phyloP scores from a whole-genome alignment of 2,797 vertebrate genomes.

The Sternarchorhynchus goeldii region DNA sequence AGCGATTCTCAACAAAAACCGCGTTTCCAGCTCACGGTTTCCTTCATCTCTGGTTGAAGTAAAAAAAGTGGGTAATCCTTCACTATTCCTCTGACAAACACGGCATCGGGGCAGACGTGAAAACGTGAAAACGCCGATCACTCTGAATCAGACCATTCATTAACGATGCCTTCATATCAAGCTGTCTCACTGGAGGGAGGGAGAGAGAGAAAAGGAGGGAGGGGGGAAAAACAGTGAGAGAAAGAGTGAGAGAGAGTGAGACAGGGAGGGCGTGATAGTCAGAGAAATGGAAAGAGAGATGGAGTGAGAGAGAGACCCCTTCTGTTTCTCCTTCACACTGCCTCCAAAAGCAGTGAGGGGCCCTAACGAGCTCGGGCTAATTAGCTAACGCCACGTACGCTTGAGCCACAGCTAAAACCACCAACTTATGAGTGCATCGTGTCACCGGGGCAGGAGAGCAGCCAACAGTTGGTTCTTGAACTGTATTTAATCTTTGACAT shows the following conservation, averaged over 20 bases:
- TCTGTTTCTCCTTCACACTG: slow-evolving; percentile 21
- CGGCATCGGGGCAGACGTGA: neutral
- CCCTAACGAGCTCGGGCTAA: slow-evolving; percentile 45
- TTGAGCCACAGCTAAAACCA: neutral
- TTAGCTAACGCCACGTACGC: slow-evolving; percentile 30
- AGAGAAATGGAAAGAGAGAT: slow-evolving; percentile 10
- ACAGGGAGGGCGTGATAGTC: neutral
- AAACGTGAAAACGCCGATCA: slow-evolving; percentile 1
- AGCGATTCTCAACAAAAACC: slow-evolving; percentile 6
- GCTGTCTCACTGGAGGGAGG: slow-evolving; percentile 27
- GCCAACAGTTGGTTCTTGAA: slow-evolving; percentile 7
- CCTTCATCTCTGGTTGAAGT: slow-evolving; percentile 11
- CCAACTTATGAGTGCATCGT: slow-evolving; percentile 25
- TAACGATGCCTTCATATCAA: slow-evolving; percentile 45
- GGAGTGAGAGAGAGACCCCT: slow-evolving; percentile 19
- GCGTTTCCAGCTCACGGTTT: neutral
- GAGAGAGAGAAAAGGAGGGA: slow-evolving; percentile 19
- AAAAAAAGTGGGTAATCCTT: neutral
- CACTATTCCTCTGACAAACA: slow-evolving; percentile 20
- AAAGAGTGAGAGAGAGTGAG: slow-evolving; percentile 7
- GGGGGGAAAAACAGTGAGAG: neutral
- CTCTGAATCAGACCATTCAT: slow-evolving; percentile 43
- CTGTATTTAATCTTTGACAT: neutral
- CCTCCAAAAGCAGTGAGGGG: slow-evolving; percentile 14
- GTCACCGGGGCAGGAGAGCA: slow-evolving; percentile 14